Percentiles rank a stretch among this genome's conserved stretches.
Conservation (phyloP, 2,888 invertebrate genomes). For the Andrena praecox region DNA sequence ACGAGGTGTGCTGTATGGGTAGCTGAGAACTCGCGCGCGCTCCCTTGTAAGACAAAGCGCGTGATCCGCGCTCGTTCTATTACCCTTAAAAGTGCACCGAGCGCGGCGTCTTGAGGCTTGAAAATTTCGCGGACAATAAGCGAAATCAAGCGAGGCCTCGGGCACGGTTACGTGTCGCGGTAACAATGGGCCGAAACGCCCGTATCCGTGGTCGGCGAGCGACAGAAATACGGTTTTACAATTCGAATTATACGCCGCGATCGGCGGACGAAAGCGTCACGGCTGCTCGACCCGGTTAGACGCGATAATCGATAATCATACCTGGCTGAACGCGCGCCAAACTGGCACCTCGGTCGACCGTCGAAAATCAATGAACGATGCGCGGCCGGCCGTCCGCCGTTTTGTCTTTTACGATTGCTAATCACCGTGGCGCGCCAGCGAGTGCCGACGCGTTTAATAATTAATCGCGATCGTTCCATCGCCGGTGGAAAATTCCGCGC, state of each 20-base stretch:
- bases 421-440: slow-evolving; percentile 31
- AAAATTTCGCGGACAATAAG: background rate
- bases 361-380: slow-evolving; percentile 62
- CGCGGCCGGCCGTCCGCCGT: slow-evolving; percentile 20
- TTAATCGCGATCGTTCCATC: slow-evolving; percentile 45
- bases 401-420: slow-evolving; percentile 57
- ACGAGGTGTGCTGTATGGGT: too few relatives aligned
- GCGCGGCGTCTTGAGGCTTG: background rate
- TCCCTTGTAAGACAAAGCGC: too few relatives aligned
- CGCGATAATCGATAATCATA: slow-evolving; percentile 65
- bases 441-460: slow-evolving; percentile 50
- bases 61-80: too few relatives aligned
- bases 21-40: too few relatives aligned
- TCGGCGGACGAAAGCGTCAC: slow-evolving; percentile 55
- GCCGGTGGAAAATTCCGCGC: slow-evolving; percentile 43
- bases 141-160: slow-evolving; percentile 1
- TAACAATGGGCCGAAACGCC: slow-evolving; percentile 4
- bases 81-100: too few relatives aligned
- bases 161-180: slow-evolving; percentile 11
- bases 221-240: slow-evolving; percentile 44
- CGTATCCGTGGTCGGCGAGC: slow-evolving; percentile 18
- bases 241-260: slow-evolving; percentile 56
- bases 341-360: slow-evolving; percentile 51
- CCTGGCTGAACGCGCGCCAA: slow-evolving; percentile 55
- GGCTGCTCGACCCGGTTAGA: slow-evolving; percentile 61